Conservation (phyloP, 2,113 vertebrate species). For the Ameiurus melas region DNA sequence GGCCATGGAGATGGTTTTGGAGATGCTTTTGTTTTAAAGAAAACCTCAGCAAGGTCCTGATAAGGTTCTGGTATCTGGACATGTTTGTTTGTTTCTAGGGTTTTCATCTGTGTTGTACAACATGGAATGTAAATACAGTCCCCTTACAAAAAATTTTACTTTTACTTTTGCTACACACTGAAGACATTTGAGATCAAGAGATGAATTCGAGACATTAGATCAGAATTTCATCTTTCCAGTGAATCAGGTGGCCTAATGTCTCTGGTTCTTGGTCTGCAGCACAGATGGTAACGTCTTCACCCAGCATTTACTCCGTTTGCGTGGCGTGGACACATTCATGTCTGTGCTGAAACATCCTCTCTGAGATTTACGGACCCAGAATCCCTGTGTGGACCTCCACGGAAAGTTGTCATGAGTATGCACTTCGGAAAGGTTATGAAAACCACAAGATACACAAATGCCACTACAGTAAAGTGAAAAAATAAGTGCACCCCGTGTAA, state of each 20-base stretch:
- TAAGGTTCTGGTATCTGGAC: background rate
- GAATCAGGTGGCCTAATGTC: constrained; percentile 10
- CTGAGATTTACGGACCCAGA: constrained; percentile 48
- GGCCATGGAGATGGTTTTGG: background rate
- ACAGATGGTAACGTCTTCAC: constrained; percentile 48
- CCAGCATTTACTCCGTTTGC: constrained; percentile 41
- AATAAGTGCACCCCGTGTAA: too few relatives aligned
- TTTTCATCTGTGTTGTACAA: background rate
- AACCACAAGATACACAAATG: constrained; percentile 5
- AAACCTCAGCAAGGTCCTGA: background rate
- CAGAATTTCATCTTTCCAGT: too few relatives aligned
- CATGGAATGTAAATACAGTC: background rate
- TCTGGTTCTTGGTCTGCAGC: constrained; percentile 19
- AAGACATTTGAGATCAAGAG: too few relatives aligned
- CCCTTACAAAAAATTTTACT: background rate
- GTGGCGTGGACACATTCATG: constrained; percentile 7
- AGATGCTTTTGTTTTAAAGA: background rate
- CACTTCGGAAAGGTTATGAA: background rate
- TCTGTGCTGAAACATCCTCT: constrained; percentile 43
- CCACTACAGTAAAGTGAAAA: too few relatives aligned
- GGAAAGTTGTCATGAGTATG: constrained; percentile 7
- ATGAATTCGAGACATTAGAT: too few relatives aligned
- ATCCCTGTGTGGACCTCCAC: constrained; percentile 15
- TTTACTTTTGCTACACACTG: background rate
- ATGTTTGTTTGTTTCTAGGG: background rate